Evolutionary conservation across 2,113 vertebrate genomes (phyloP).

Genomic region (Tiliqua scincoides): DNA sequence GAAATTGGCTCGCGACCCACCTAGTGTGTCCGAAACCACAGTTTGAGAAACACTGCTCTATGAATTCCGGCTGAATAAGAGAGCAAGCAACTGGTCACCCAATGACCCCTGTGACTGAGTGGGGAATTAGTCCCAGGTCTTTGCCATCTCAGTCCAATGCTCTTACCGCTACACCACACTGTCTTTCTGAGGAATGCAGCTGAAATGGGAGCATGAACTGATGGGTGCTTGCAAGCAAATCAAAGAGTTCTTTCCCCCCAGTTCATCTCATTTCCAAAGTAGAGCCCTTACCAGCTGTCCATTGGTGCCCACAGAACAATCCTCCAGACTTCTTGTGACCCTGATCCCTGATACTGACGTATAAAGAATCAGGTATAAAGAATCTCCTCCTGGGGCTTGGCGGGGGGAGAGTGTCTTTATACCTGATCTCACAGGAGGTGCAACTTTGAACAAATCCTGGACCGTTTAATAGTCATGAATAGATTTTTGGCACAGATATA

Average conservation of each 20-base stretch:
- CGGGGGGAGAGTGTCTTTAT: slow-evolving; percentile 4
- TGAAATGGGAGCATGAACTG: background rate
- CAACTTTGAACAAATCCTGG: background rate
- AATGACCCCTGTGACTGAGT: background rate
- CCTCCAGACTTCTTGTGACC: background rate
- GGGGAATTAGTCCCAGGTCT: background rate
- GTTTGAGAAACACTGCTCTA: too few species aligned
- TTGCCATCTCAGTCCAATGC: too few species aligned
- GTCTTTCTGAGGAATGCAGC: background rate
- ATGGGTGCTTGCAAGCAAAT: background rate
- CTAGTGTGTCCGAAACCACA: too few species aligned
- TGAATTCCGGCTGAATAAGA: background rate
- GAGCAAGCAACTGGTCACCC: background rate
- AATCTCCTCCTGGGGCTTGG: background rate
- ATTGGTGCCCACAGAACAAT: background rate
- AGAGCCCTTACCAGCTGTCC: background rate
- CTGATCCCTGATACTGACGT: background rate
- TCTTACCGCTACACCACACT: background rate
- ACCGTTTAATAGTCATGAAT: background rate
- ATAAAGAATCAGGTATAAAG: too few species aligned
- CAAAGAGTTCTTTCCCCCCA: background rate
- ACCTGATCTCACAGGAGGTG: background rate
- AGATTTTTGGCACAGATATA: background rate
- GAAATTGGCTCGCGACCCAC: too few species aligned
- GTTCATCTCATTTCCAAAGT: background rate